A percentile compares a stretch with the other conserved stretches of the same genome.
Conservation (phyloP, 2,797 vertebrate species). For the Xiphophorus birchmanni region DNA sequence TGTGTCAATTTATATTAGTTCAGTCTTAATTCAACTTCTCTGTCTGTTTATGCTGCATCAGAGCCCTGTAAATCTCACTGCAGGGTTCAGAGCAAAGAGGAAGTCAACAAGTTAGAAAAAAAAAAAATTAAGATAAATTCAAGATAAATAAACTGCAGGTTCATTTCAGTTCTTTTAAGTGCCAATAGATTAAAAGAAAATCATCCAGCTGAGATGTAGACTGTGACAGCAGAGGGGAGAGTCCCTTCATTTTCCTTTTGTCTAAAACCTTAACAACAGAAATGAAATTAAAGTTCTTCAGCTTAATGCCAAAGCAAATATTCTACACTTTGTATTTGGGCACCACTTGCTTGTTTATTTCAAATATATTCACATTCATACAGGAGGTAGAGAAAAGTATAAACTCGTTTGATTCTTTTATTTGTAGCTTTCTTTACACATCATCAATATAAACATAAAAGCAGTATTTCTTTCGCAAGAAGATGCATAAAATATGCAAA, state of each 20-base stretch:
- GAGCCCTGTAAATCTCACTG: not conserved
- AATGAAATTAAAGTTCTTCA: not conserved
- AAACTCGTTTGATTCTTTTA: not conserved
- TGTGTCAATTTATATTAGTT: not conserved
- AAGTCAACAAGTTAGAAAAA: not conserved
- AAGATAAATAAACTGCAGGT: not conserved
- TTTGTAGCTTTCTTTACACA: not conserved
- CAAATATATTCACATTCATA: not conserved
- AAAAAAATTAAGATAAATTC: not conserved
- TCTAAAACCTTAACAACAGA: not conserved
- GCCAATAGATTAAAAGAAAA: not conserved
- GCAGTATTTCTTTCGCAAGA: not conserved
- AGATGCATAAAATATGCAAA: not conserved
- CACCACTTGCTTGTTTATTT: not conserved
- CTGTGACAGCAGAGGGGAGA: not conserved
- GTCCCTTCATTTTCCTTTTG: not conserved
- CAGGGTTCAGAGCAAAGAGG: not conserved
- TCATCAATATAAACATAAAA: not conserved
- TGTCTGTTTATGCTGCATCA: too few species aligned
- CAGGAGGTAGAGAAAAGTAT: not conserved
- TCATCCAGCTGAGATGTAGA: not conserved
- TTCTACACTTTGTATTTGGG: not conserved
- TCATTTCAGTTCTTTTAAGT: not conserved
- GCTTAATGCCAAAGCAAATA: not conserved
- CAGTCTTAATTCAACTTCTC: not conserved